phyloP scores from a whole-genome alignment of 30 jellyfish, hydroid and myxozoan species.

The Cassiopea andromeda region DNA sequence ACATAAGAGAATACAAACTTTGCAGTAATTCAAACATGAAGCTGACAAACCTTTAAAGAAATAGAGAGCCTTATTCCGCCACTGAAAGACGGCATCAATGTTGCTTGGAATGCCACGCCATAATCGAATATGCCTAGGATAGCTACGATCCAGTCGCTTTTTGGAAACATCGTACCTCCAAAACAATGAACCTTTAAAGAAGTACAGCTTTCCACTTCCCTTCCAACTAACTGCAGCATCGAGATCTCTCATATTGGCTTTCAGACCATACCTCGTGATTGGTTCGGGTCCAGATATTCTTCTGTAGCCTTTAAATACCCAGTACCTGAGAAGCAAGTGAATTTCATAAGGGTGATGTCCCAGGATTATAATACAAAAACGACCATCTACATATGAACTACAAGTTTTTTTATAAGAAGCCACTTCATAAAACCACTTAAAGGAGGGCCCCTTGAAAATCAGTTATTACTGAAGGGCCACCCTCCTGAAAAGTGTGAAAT shows the following conservation, averaged over 20 bases:
- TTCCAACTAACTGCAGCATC: slow-evolving; percentile 83
- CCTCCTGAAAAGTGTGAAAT: too few relatives aligned
- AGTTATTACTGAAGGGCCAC: too few relatives aligned
- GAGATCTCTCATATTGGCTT: slow-evolving; percentile 67
- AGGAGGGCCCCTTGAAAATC: too few relatives aligned
- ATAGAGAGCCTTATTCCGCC: slow-evolving; percentile 72
- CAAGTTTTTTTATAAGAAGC: too few relatives aligned
- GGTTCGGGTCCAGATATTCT: slow-evolving; percentile 64
- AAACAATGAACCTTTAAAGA: slow-evolving; percentile 80
- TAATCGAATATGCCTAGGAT: slow-evolving; percentile 73
- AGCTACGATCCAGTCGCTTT: slow-evolving; percentile 82
- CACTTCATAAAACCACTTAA: too few relatives aligned
- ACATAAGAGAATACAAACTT: too few relatives aligned
- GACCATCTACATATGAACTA: too few relatives aligned
- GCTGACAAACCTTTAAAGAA: slow-evolving; percentile 80
- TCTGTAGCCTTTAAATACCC: slow-evolving; percentile 74
- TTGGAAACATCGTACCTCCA: slow-evolving; percentile 81
- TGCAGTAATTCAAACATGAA: background rate
- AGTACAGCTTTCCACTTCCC: slow-evolving; percentile 64
- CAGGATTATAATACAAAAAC: too few relatives aligned
- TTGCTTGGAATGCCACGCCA: slow-evolving; percentile 87
- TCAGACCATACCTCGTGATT: slow-evolving; percentile 65
- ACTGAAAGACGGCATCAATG: slow-evolving; percentile 78
- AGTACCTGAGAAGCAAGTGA: slow-evolving; percentile 48
- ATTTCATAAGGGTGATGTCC: too few relatives aligned